phyloP scores from a whole-genome alignment of 2,888 invertebrate species.

The Polydrusus cervinus region DNA sequence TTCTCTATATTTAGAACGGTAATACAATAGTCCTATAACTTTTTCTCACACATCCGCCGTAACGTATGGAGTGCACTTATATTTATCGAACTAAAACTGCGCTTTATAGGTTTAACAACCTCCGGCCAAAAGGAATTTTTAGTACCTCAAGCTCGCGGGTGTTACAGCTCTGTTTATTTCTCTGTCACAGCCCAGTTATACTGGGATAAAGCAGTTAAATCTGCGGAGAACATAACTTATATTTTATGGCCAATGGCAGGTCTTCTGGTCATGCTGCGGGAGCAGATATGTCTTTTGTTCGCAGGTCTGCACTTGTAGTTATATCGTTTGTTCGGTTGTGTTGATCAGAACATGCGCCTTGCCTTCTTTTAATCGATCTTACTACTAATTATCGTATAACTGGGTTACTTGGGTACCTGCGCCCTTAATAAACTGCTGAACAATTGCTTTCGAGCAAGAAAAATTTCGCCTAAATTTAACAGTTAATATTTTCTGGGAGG shows the following conservation, averaged over 20 bases:
- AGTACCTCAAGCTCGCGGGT: constrained; percentile 50
- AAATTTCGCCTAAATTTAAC: too few relatives aligned
- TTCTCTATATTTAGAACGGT: constrained; percentile 20
- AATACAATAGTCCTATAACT: constrained; percentile 28
- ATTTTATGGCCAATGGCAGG: constrained; percentile 25
- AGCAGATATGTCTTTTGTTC: constrained; percentile 15
- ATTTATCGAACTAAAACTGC: constrained; percentile 45
- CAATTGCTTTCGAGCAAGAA: too few relatives aligned
- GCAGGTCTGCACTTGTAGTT: constrained; percentile 13
- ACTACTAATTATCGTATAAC: too few relatives aligned
- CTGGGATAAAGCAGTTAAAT: constrained; percentile 30
- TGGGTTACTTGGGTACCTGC: too few relatives aligned
- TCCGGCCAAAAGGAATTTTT: constrained; percentile 53
- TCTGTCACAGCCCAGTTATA: constrained; percentile 46
- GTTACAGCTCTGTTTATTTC: constrained; percentile 53
- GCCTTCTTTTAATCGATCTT: too few relatives aligned
- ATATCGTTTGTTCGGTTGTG: not conserved
- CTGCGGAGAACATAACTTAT: constrained; percentile 25
- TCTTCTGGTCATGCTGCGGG: constrained; percentile 21
- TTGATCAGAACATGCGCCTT: not conserved
- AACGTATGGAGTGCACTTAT: constrained; percentile 32
- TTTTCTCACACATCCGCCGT: constrained; percentile 50
- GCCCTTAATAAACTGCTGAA: too few relatives aligned
- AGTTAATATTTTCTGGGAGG: too few relatives aligned
- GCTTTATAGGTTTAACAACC: constrained; percentile 56